Base-by-base conservation (phyloP, 2,888 invertebrate species). In the Choristoneura rosaceana region DNA sequence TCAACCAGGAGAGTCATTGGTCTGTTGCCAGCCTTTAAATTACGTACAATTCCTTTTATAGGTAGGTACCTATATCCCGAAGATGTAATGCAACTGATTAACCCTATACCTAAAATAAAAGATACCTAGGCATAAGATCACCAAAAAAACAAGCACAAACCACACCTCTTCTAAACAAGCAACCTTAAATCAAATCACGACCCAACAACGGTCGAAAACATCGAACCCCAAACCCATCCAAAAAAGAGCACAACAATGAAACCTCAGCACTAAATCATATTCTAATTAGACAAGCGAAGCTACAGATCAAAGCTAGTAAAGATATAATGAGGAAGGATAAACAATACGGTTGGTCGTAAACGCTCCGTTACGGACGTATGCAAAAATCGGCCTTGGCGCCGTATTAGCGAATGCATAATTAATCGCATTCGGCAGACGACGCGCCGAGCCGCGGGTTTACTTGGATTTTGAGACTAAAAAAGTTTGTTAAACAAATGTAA, bases 341-440 rank as follows among this genome's bases (percentile, higher is more conserved):
- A 78, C 77, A 77, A 78, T 77, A 76, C 79, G 77, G 75, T 79
- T 65, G 61, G 71, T 70, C 66, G 70, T 74, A 62, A 85, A 82
- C 83, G 83, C 88, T 84, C 89, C 86, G 88, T 88, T 88, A 87
- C 81, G 80, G 81, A 79, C 81, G 82, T 88, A 92, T 91, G 90
- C 90, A 87, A 92, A 91, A 88, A 87, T 90, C 91, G 93, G 91
- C 92, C 92, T 92, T 92, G 92, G 85, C 84, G 82, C 85, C 87
- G 81, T 81, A 81, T 85, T 87, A 86, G 84, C 81, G 80, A 80
- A 73, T 80, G 79, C 80, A 82, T 91, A 89, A 92, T 92, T 90
- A 89, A 91, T 62, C 67, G 71, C 62, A 68, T 74, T 75, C 76
- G 66, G 70, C 65, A 73, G 76, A 76, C 79, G 78, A 79, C 77